Conservation (phyloP, 2,797 vertebrate species). For the Lophius americanus region DNA sequence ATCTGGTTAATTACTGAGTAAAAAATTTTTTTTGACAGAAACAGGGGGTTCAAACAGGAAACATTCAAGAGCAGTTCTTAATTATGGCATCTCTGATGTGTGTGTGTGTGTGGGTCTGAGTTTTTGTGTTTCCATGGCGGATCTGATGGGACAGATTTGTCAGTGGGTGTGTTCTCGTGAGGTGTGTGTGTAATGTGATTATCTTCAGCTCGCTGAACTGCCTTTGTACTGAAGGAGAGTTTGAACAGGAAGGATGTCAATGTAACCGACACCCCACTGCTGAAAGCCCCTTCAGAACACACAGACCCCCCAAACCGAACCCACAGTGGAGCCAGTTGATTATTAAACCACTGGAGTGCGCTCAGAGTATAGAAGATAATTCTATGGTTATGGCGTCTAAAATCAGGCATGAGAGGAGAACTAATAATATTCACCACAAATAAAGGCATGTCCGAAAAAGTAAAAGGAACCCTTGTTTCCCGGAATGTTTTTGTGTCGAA, state of each 20-base stretch:
- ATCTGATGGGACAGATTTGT: conserved; percentile 51
- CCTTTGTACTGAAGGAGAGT: conserved; percentile 63
- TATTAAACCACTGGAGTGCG: conserved; percentile 9
- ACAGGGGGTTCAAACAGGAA: conserved; percentile 36
- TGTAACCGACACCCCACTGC: conserved; percentile 71
- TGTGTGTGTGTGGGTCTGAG: conserved; percentile 10
- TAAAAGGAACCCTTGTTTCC: too few relatives aligned
- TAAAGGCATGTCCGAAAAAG: too few relatives aligned
- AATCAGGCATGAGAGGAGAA: too few relatives aligned
- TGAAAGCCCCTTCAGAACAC: conserved; percentile 30
- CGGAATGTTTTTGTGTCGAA: too few relatives aligned
- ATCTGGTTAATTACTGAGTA: conserved; percentile 28
- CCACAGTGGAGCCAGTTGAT: conserved; percentile 22
- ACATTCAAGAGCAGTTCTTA: conserved; percentile 21
- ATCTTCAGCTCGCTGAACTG: conserved; percentile 54
- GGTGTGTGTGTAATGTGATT: conserved; percentile 71
- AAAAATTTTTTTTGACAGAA: neutral
- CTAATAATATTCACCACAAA: too few relatives aligned
- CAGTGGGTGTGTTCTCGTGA: conserved; percentile 38
- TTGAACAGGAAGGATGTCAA: conserved; percentile 66
- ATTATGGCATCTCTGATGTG: conserved; percentile 34
- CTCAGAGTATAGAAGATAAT: conserved; percentile 3
- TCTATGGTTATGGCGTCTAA: too few relatives aligned
- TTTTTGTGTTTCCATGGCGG: neutral
- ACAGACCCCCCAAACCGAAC: conserved; percentile 13